These are phyloP conservation scores for Semnornis frantzii DNA, from an alignment of 2,113 vertebrate species.

Conservation along the genomic window DNA sequence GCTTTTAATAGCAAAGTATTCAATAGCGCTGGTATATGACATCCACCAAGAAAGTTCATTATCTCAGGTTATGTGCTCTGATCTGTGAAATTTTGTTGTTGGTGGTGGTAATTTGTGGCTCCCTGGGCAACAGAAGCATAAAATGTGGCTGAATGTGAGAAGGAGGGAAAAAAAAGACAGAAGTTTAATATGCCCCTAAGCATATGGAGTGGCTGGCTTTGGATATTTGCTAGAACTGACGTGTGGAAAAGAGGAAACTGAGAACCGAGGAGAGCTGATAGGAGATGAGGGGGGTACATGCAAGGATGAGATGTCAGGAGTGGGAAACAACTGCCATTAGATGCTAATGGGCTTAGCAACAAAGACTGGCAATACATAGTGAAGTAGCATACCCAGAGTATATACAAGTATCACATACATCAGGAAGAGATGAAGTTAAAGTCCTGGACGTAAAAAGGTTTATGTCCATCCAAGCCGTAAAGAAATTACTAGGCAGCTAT, in stretches of 20 bases:
- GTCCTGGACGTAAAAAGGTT: neutral
- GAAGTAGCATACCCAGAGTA: neutral
- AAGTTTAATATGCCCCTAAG: slow-evolving; percentile 22
- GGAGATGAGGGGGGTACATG: slow-evolving; percentile 1
- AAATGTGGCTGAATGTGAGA: neutral
- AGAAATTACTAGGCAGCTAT: neutral
- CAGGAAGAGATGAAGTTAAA: neutral
- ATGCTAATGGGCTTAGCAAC: neutral
- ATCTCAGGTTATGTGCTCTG: neutral
- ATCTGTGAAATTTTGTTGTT: neutral
- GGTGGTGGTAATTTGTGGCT: neutral
- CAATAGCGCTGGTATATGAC: neutral
- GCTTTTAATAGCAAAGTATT: neutral
- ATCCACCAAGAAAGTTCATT: neutral
- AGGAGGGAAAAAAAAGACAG: neutral
- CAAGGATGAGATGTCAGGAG: neutral
- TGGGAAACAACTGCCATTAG: neutral
- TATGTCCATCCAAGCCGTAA: neutral
- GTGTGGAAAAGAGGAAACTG: slow-evolving; percentile 1
- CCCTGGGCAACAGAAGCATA: neutral
- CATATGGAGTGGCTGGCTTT: slow-evolving; percentile 33
- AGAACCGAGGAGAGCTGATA: neutral
- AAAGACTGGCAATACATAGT: neutral
- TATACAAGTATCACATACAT: neutral
- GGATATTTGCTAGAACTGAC: neutral